Evolutionary conservation across 2,113 vertebrate species (phyloP).

Genomic region (Monopterus albus): DNA sequence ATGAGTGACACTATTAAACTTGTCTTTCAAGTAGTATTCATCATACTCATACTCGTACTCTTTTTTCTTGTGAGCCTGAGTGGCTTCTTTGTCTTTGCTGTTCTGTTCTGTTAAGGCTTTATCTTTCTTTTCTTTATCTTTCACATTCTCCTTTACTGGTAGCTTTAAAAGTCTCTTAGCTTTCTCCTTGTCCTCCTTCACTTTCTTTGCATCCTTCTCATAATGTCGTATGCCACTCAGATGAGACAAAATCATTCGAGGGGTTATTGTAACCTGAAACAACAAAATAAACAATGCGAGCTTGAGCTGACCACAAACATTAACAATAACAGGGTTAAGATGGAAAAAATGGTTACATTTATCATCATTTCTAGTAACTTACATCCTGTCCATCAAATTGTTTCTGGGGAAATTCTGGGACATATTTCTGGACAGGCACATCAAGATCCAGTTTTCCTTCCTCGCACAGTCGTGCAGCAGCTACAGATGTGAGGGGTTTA

Average conservation of each 20-base stretch:
- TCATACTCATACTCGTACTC: slow-evolving; percentile 93
- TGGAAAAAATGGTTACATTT: too few relatives aligned
- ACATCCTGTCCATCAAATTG: slow-evolving; percentile 92
- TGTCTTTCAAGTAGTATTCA: slow-evolving; percentile 95
- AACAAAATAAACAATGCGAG: not conserved
- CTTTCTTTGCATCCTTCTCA: slow-evolving; percentile 92
- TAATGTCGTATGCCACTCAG: slow-evolving; percentile 98
- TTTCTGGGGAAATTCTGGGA: slow-evolving; percentile 96
- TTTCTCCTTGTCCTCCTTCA: slow-evolving; percentile 88
- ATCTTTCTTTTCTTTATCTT: slow-evolving; percentile 69
- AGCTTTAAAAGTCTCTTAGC: slow-evolving; percentile 83
- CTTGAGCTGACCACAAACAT: not conserved
- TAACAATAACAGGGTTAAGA: too few relatives aligned
- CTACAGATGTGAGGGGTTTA: slow-evolving; percentile 93
- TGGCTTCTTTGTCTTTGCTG: slow-evolving; percentile 59
- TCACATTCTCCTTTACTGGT: slow-evolving; percentile 65
- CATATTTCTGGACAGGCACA: slow-evolving; percentile 92
- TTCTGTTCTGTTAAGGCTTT: slow-evolving; percentile 71
- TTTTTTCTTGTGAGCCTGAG: slow-evolving; percentile 80
- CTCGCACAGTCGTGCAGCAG: slow-evolving; percentile 91
- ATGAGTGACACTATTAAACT: slow-evolving; percentile 89
- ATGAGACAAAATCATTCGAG: slow-evolving; percentile 92
- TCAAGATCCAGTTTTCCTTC: slow-evolving; percentile 93
- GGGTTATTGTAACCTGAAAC: slow-evolving; percentile 90
- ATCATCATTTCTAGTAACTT: slow-evolving; percentile 66